phyloP scores from a whole-genome alignment of 2,888 invertebrate species.

The Slavum lentiscoides region DNA sequence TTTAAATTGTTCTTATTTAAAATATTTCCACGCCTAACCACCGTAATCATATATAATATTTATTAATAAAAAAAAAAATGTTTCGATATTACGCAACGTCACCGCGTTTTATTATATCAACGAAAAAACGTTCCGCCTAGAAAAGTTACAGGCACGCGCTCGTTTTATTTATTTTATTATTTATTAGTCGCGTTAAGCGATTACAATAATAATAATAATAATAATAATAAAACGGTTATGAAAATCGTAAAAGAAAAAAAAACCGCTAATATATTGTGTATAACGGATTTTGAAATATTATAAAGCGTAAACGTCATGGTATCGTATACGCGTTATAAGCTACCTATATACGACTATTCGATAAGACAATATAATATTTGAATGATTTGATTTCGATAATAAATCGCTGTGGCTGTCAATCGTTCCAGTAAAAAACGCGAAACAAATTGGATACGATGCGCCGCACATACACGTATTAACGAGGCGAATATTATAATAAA shows the following conservation, averaged over 20 bases:
- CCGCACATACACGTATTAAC: not conserved
- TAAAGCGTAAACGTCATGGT: not conserved
- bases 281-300: conserved; percentile 1
- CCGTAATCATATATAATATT: no score
- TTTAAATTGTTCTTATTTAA: no score
- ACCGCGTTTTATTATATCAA: no score
- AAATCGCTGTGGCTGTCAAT: conserved; percentile 25
- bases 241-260: conserved; percentile 8
- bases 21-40: no score
- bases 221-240: not conserved
- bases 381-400: conserved; percentile 28
- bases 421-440: conserved; percentile 10
- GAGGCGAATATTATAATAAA: not conserved
- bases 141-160: no score
- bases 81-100: no score
- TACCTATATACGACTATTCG: not conserved
- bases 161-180: no score
- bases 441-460: conserved; percentile 21
- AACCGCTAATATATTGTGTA: not conserved
- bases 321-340: not conserved
- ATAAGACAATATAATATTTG: conserved; percentile 16
- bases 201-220: no score
- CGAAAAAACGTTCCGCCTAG: no score
- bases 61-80: no score
- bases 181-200: no score